Evolutionary conservation across 64 coral and sea anemone species (phyloP), one percentile per base, ranked within the genome.

Genomic region (Montipora capricornis): DNA sequence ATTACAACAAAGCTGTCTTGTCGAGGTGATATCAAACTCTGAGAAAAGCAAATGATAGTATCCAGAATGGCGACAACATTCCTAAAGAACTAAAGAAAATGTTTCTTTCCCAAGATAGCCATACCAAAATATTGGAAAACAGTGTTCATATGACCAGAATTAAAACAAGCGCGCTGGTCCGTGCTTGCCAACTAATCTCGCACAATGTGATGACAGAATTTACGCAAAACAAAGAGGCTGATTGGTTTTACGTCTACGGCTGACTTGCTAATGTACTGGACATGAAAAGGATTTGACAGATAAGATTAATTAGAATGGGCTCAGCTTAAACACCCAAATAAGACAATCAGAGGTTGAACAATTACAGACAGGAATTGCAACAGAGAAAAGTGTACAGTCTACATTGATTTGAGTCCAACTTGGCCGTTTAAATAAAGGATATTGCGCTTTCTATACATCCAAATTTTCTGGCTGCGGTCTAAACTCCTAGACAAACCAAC

Each of bases 231-330:
- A 86, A 29, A 86, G 47, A 86, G 64, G 44, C 24, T 86, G 47
- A 24, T 46, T 64, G 46, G 82, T 73, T 86, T 71, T 70, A 10
- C 71, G 62, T 86, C 71, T 51, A 86, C 82, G 62, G 46, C 64
- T 70, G 82, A 70, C 45, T 68, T 86, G 62, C 82, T 73, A 86
- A 86, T 84, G 70, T 64, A 16, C 60, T 78, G 14, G 17, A 11
- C 45, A 4, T 78, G 14, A 78, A 16, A 16, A 19, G 12, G 6
- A 45, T 13, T 16, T 49, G 76, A 46, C 73, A 75, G 76, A 45
- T 16, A 17, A 49, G 76, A 7, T 7, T 13, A 6, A 68, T 8
- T 57, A 11, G 6, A 6, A 57, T 57, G 6, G 53, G 6, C 11
- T 11, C 10, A 71, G 14, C 20, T 3, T 20, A n/a, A 71, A 71